Conservation (phyloP, 2,888 invertebrate genomes). For the Pristionchus maxplancki region DNA sequence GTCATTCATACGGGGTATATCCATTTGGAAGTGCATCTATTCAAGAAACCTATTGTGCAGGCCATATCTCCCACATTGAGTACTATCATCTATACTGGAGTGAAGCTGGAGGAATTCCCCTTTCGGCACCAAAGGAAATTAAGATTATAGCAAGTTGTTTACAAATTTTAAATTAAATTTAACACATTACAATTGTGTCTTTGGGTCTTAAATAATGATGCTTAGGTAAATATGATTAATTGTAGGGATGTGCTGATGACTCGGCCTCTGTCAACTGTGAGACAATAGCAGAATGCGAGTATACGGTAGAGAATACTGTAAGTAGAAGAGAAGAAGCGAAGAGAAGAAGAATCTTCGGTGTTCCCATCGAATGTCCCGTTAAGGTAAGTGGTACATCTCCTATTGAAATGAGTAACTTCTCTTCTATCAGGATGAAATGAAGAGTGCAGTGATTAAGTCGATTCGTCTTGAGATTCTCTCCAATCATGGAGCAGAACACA, state of each 20-base stretch:
- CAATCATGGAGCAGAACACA: conserved; percentile 45
- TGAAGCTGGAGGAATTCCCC: conserved; percentile 22
- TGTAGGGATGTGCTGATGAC: conserved; percentile 19
- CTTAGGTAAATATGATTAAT: neutral
- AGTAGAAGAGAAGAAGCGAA: conserved; percentile 14
- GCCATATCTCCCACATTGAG: conserved; percentile 20
- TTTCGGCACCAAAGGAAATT: conserved; percentile 5
- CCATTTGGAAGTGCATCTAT: no score
- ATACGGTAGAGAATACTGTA: conserved; percentile 32
- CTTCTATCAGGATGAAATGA: neutral
- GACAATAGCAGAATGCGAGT: neutral
- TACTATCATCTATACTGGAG: conserved; percentile 44
- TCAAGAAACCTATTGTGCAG: neutral
- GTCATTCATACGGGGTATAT: no score
- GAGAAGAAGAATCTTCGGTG: conserved; percentile 21
- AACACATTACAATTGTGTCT: no score
- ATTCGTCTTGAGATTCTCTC: conserved; percentile 21
- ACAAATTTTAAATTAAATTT: neutral
- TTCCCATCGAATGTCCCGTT: conserved; percentile 22
- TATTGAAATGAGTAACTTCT: no score
- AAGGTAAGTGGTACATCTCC: neutral
- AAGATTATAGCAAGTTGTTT: neutral
- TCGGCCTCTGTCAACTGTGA: neutral
- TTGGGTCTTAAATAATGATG: no score
- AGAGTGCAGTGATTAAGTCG: conserved; percentile 3